These are phyloP conservation scores for Congeria kusceri DNA, from an alignment of 2,888 invertebrate species.

Conservation along the genomic window DNA sequence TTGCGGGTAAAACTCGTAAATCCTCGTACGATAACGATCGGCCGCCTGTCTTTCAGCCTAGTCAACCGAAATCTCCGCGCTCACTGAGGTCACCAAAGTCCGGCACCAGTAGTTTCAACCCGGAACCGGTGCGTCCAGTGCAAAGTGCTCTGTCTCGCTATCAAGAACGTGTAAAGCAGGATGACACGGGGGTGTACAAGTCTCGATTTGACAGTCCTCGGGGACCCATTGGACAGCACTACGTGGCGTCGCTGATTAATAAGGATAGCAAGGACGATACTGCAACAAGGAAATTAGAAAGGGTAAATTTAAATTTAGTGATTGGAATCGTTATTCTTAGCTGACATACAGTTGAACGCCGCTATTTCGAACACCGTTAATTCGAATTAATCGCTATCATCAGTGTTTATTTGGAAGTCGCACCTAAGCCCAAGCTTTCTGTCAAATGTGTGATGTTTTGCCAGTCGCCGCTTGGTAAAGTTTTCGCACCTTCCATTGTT, in stretches of 20 bases:
- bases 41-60: slow-evolving; percentile 63
- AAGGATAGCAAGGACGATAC: slow-evolving; percentile 62
- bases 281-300: slow-evolving; percentile 69
- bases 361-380: too few species aligned
- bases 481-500: too few species aligned
- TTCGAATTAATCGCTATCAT: too few species aligned
- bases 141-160: slow-evolving; percentile 54
- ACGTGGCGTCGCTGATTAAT: slow-evolving; percentile 50
- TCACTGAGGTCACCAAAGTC: slow-evolving; percentile 56
- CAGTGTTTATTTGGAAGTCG: too few species aligned
- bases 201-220: slow-evolving; percentile 54
- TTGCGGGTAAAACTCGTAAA: not conserved
- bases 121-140: slow-evolving; percentile 57
- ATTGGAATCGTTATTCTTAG: not conserved
- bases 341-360: too few species aligned
- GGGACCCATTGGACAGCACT: slow-evolving; percentile 53
- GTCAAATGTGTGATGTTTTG: too few species aligned
- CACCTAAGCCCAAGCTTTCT: too few species aligned
- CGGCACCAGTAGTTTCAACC: slow-evolving; percentile 41
- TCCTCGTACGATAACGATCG: slow-evolving; percentile 46
- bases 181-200: slow-evolving; percentile 43
- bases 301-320: slow-evolving; percentile 60
- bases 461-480: too few species aligned
- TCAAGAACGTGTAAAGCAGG: slow-evolving; percentile 46
- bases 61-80: slow-evolving; percentile 57